Evolutionary conservation across 35 echinoderm and acorn worm genomes (phyloP), one percentile per base, ranked within the genome.

Genomic region (Chiridota heheva): DNA sequence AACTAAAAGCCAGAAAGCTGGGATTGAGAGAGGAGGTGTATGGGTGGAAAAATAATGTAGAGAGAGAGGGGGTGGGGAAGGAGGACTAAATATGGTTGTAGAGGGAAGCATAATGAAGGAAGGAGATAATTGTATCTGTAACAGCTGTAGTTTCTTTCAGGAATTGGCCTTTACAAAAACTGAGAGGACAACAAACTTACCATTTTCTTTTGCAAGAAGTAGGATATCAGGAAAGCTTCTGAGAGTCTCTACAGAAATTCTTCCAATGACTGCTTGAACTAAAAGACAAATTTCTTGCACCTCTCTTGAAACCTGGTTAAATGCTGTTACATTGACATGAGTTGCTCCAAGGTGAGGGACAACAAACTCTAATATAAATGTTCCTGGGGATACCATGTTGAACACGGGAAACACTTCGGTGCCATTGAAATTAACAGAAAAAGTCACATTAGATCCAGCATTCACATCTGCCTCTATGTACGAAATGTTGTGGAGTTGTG

Each of bases 141-240:
- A n/a, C n/a, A n/a, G n/a, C n/a, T n/a, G n/a, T n/a, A n/a, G n/a
- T n/a, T n/a, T n/a, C n/a, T n/a, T n/a, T n/a, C n/a, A n/a, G n/a
- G n/a, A n/a, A n/a, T n/a, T n/a, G n/a, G n/a, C n/a, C n/a, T n/a
- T n/a, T n/a, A n/a, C n/a, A n/a, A n/a, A n/a, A n/a, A n/a, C n/a
- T n/a, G n/a, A n/a, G n/a, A n/a, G 40, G 10, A 30, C 22, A 18
- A n/a, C 57, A 6, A 2, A 86, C 92, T 74, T 90, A 96, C 92
- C 87, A 82, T 96, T 46, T 18, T 90, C 57, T 63, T 64, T 69
- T 25, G 71, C 77, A 5, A 96, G 28, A 40, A 96, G 55, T 3
- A 85, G 8, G 16, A 74, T 30, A 45, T 72, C 66, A 35, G 42
- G 15, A 7, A 22, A 10, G 17, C 65, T 31, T 8, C 33, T 7